phyloP scores from a whole-genome alignment of 2,888 invertebrate genomes.

The Carabus problematicus region DNA sequence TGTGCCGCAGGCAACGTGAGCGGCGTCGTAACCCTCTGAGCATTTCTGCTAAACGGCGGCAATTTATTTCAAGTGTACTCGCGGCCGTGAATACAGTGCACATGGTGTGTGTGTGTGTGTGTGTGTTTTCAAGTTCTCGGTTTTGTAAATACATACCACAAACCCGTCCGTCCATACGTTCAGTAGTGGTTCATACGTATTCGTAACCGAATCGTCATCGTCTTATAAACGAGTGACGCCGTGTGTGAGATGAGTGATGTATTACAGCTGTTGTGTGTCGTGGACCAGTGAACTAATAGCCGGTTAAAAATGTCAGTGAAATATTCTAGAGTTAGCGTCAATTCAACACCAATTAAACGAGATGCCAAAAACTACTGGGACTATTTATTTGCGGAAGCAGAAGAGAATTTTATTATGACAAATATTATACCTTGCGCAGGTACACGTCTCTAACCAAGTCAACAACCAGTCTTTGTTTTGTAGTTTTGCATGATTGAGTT shows the following conservation, averaged over 20 bases:
- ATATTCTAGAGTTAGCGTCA: slow-evolving; percentile 42
- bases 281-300: neutral
- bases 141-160: slow-evolving; percentile 2
- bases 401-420: slow-evolving; percentile 43
- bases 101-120: slow-evolving; percentile 26
- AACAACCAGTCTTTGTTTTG: no score
- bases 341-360: slow-evolving; percentile 41
- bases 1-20: slow-evolving; percentile 13
- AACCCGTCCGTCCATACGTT: neutral
- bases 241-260: slow-evolving; percentile 35
- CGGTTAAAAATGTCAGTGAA: slow-evolving; percentile 30
- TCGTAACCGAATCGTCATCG: neutral
- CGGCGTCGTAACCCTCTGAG: slow-evolving; percentile 18
- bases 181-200: no score
- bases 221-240: neutral
- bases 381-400: slow-evolving; percentile 42
- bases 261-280: slow-evolving; percentile 28
- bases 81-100: slow-evolving; percentile 20
- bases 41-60: slow-evolving; percentile 40
- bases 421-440: slow-evolving; percentile 41
- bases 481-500: no score
- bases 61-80: slow-evolving; percentile 41
- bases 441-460: slow-evolving; percentile 2
- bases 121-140: no score
- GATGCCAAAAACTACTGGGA: slow-evolving; percentile 43